Percentiles rank a stretch among this genome's conserved stretches.
These are phyloP conservation scores for Daboia siamensis DNA, from an alignment of 2,113 vertebrate genomes.

Conservation along the genomic window DNA sequence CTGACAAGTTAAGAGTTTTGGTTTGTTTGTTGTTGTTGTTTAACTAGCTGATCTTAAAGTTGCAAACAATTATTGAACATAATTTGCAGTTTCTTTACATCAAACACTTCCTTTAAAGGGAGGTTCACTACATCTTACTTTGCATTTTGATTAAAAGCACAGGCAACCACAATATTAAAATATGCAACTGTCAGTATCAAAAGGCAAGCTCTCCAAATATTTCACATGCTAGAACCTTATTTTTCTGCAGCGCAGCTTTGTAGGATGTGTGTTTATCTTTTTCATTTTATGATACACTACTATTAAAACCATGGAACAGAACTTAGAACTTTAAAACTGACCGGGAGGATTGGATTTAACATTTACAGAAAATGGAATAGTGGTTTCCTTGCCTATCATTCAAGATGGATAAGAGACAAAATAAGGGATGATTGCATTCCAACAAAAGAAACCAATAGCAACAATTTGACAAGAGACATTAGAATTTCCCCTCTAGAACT, in stretches of 20 bases:
- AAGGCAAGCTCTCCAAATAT: background rate
- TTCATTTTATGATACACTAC: constrained; percentile 27
- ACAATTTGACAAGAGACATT: background rate
- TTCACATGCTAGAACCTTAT: background rate
- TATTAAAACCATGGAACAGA: constrained; percentile 21
- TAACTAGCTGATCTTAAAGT: background rate
- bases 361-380: constrained; percentile 33
- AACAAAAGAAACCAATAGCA: background rate
- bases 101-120: background rate
- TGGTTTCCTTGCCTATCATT: background rate
- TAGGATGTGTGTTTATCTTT: background rate
- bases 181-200: background rate
- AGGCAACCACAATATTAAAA: constrained; percentile 1
- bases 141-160: background rate
- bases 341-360: background rate
- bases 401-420: constrained; percentile 36
- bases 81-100: background rate
- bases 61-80: background rate
- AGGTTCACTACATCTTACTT: background rate
- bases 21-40: background rate
- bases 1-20: background rate
- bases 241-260: background rate
- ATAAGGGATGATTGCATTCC: background rate
- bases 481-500: constrained; percentile 24
- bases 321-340: background rate